Evolutionary conservation across 2,888 invertebrate genomes (phyloP).

Genomic region (Maniola hyperantus): DNA sequence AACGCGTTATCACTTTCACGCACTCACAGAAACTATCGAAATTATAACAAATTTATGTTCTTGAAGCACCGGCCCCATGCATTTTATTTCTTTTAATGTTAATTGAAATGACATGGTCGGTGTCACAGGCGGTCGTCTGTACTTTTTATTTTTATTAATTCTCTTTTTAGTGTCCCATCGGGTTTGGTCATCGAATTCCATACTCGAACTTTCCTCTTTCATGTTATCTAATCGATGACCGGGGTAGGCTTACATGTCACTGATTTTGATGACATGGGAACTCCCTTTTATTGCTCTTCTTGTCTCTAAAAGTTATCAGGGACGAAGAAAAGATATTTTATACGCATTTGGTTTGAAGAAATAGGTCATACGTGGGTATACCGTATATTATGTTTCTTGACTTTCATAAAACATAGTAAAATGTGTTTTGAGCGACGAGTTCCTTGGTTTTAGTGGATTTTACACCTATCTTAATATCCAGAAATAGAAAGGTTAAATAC

Average conservation of each 20-base stretch:
- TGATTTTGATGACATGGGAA: conserved; percentile 31
- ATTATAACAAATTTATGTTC: conserved; percentile 62
- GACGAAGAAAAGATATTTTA: conserved; percentile 4
- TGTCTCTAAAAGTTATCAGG: conserved; percentile 8
- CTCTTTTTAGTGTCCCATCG: conserved; percentile 63
- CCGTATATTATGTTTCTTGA: not conserved
- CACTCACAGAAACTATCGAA: conserved; percentile 49
- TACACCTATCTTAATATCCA: not conserved
- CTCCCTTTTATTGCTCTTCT: conserved; percentile 22
- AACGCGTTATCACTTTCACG: conserved; percentile 52
- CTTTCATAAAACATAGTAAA: not conserved
- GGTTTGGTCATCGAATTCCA: conserved; percentile 67
- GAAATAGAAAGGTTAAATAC: too few relatives aligned
- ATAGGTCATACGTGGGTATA: not conserved
- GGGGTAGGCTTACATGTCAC: conserved; percentile 57
- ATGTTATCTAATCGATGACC: conserved; percentile 59
- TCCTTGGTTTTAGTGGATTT: not conserved
- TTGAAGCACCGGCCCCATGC: conserved; percentile 45
- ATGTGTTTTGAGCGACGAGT: not conserved
- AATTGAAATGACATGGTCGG: conserved; percentile 75
- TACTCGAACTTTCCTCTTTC: conserved; percentile 68
- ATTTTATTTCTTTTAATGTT: conserved; percentile 70
- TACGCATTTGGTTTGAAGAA: conserved; percentile 6
- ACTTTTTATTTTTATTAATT: conserved; percentile 67
- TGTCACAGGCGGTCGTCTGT: conserved; percentile 56